Conservation (phyloP, 1,140 invertebrate species). For the Mercenaria mercenaria region DNA sequence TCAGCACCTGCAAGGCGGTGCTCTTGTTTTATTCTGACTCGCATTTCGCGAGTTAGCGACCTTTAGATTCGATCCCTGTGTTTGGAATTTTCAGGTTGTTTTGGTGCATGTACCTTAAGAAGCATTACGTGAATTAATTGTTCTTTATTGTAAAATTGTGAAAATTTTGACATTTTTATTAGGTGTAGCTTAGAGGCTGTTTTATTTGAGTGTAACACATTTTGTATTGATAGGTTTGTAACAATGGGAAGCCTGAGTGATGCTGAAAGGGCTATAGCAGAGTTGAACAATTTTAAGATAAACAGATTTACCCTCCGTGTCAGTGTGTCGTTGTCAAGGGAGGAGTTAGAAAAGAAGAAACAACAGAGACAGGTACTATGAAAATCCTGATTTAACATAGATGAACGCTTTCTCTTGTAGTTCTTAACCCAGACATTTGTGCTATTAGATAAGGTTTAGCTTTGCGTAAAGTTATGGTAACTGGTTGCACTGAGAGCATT, state of each 20-base stretch:
- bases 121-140: no score
- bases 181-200: no score
- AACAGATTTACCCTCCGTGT: conserved; percentile 6
- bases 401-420: not conserved
- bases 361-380: conserved; percentile 40
- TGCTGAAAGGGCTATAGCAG: conserved; percentile 42
- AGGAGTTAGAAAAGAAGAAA: conserved; percentile 21
- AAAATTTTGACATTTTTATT: no score
- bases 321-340: not conserved
- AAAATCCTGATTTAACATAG: not conserved
- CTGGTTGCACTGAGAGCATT: no score
- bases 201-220: not conserved
- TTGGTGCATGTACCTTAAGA: no score
- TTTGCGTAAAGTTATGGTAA: no score
- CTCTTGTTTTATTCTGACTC: no score
- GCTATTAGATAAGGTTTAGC: not conserved
- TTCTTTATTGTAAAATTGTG: no score
- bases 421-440: not conserved
- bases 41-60: no score
- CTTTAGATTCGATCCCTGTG: no score
- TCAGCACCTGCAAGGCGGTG: no score
- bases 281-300: conserved; percentile 7
- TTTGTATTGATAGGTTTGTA: conserved; percentile 39
- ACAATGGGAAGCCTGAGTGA: conserved; percentile 33
- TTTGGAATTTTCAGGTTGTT: no score